Conservation (phyloP, 2,113 vertebrate species). For the Cichladusa arquata region DNA sequence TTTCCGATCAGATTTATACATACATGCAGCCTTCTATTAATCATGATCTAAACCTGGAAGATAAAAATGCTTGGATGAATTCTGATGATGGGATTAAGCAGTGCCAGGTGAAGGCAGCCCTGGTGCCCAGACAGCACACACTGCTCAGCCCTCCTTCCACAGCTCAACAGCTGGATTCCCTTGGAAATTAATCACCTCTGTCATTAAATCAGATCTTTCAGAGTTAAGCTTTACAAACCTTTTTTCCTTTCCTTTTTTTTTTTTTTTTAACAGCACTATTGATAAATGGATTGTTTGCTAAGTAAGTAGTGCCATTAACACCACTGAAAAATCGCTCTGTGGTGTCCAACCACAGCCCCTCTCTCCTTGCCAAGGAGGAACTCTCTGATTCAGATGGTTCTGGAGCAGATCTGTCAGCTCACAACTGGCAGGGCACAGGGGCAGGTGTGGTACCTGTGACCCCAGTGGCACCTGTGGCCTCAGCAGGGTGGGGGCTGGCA, state of each 20-base stretch:
- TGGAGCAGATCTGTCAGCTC: not conserved
- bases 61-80: constrained; percentile 38
- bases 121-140: not conserved
- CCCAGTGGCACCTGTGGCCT: not conserved
- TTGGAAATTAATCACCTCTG: constrained; percentile 65
- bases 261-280: constrained; percentile 8
- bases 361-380: not conserved
- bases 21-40: not conserved
- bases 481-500: rapidly evolving
- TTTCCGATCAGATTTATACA: not conserved
- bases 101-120: not conserved
- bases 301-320: not conserved
- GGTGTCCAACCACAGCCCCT: rapidly evolving
- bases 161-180: constrained; percentile 52
- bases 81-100: not conserved
- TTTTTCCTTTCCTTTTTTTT: not conserved
- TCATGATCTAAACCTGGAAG: constrained; percentile 13
- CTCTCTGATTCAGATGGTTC: rapidly evolving
- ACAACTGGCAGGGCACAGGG: not conserved
- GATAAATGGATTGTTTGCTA: constrained; percentile 60
- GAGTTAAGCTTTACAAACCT: constrained; percentile 52
- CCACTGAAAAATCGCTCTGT: not conserved
- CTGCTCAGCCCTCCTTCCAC: constrained; percentile 4
- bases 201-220: constrained; percentile 60
- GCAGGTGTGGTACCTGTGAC: not conserved